Percentiles rank a stretch among this genome's conserved stretches.
phyloP scores from a whole-genome alignment of 2,888 invertebrate species.

The Cantharis flavilabris region DNA sequence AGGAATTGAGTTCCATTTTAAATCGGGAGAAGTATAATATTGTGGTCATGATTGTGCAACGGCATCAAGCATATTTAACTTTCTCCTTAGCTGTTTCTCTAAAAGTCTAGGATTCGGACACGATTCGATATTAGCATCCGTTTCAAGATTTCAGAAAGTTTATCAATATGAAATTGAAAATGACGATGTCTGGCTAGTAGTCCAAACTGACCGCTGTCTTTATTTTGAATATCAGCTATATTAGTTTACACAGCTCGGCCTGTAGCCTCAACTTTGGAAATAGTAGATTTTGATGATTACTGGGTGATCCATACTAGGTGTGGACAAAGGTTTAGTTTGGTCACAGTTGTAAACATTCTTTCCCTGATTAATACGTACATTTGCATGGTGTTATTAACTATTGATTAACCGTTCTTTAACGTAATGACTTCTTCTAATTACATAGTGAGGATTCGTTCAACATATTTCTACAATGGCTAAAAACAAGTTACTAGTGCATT shows the following conservation, averaged over 20 bases:
- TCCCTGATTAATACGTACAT: neutral
- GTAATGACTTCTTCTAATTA: neutral
- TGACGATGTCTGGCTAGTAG: no score
- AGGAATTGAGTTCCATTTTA: no score
- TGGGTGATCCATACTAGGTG: neutral
- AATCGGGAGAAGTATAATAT: no score
- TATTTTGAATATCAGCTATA: no score
- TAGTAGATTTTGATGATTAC: no score
- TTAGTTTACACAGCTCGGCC: no score
- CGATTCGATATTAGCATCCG: neutral
- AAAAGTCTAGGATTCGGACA: neutral
- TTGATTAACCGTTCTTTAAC: neutral
- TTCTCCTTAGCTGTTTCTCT: neutral
- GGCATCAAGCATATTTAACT: no score
- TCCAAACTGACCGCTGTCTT: no score
- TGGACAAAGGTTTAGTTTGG: neutral
- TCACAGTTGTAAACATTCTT: neutral
- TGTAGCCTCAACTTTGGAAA: no score
- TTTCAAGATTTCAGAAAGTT: neutral
- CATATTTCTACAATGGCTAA: neutral
- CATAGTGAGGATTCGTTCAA: neutral
- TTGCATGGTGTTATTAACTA: neutral
- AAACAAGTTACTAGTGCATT: neutral
- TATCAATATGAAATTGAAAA: no score
- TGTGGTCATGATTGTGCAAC: no score